These are phyloP conservation scores for Rutilus rutilus DNA, from an alignment of 2,113 vertebrate species.

Conservation along the genomic window DNA sequence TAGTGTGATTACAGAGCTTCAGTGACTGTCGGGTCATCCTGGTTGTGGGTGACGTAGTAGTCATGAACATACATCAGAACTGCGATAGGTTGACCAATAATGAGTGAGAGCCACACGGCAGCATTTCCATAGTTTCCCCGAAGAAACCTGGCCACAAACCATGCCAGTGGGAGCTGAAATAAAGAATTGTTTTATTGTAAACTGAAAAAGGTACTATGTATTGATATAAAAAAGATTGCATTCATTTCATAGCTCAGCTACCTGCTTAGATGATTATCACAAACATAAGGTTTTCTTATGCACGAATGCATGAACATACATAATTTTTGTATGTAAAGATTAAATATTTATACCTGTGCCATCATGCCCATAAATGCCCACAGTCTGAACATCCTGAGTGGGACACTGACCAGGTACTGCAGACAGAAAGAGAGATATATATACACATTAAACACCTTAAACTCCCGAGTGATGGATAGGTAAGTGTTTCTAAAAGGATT, in stretches of 20 bases:
- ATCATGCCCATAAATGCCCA: slow-evolving; percentile 96
- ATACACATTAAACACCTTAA: neutral
- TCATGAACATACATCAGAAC: slow-evolving; percentile 95
- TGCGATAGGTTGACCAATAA: slow-evolving; percentile 89
- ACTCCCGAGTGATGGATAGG: neutral
- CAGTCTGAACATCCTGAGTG: slow-evolving; percentile 92
- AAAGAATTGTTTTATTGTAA: neutral
- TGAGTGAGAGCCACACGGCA: slow-evolving; percentile 89
- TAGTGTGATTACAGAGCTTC: slow-evolving; percentile 28
- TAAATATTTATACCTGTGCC: slow-evolving; percentile 81
- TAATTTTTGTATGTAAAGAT: neutral
- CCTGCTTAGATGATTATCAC: neutral
- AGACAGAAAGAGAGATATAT: slow-evolving; percentile 34
- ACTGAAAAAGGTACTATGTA: neutral
- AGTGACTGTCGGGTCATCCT: slow-evolving; percentile 58
- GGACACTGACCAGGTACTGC: slow-evolving; percentile 90
- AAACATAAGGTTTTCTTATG: neutral
- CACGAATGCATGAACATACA: neutral
- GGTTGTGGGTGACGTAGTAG: slow-evolving; percentile 86
- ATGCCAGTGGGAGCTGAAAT: slow-evolving; percentile 86
- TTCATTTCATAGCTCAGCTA: neutral
- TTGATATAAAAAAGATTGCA: neutral
- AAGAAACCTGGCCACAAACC: slow-evolving; percentile 82
- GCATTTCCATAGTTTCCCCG: slow-evolving; percentile 90
- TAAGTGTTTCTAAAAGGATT: neutral